A percentile compares a stretch with the other conserved stretches of the same genome.
Conservation (phyloP, 2,888 invertebrate species). For the Drosophila kuntzei region DNA sequence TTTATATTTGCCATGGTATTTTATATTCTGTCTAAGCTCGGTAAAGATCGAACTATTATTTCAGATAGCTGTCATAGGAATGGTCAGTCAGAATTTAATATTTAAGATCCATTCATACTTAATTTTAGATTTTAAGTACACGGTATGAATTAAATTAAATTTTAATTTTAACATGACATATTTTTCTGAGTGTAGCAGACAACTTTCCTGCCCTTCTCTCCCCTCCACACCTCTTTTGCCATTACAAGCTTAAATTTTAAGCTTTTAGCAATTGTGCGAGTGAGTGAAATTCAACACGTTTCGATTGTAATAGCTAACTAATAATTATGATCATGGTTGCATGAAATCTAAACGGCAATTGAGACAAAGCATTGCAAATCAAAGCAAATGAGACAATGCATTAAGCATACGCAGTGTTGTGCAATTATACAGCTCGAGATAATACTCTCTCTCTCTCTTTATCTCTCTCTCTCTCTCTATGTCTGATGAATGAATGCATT, state of each 20-base stretch:
- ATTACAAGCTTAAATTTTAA: background rate
- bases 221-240: no score
- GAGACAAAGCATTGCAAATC: slow-evolving; percentile 17
- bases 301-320: slow-evolving; percentile 27
- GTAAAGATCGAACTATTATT: no score
- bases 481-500: background rate
- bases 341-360: slow-evolving; percentile 27
- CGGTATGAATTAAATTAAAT: no score
- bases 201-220: no score
- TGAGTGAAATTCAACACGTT: slow-evolving; percentile 41
- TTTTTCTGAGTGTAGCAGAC: no score
- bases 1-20: no score
- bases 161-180: no score
- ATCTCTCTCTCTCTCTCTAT: background rate
- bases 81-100: no score
- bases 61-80: no score
- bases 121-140: no score
- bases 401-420: slow-evolving; percentile 31
- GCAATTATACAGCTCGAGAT: slow-evolving; percentile 1
- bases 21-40: no score
- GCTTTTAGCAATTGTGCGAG: slow-evolving; percentile 9
- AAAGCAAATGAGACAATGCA: slow-evolving; percentile 15
- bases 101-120: no score
- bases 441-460: background rate
- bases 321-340: slow-evolving; percentile 41